Percentiles rank a stretch among this genome's conserved stretches.
phyloP scores from a whole-genome alignment of 2,113 vertebrate genomes.

The Cavia porcellus region DNA sequence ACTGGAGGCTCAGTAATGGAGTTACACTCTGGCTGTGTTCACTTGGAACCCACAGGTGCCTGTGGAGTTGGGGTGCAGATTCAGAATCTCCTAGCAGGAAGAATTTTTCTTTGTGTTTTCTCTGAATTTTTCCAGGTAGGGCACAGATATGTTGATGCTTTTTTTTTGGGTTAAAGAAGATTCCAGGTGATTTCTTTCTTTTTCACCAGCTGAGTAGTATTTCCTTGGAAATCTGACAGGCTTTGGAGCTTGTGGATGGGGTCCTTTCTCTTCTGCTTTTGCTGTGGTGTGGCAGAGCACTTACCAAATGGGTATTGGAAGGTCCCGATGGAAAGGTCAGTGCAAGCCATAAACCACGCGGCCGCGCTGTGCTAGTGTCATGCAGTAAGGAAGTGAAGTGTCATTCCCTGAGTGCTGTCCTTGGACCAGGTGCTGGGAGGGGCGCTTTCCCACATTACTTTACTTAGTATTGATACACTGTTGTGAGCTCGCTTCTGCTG shows the following conservation, averaged over 20 bases:
- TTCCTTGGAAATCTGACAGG: neutral
- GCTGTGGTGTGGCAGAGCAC: neutral
- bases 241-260: neutral
- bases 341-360: neutral
- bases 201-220: neutral
- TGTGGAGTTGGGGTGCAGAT: neutral
- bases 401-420: neutral
- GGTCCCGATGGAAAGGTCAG: neutral
- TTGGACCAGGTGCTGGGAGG: neutral
- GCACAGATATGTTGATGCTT: neutral
- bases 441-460: neutral
- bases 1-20: constrained; percentile 6
- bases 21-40: accelerated
- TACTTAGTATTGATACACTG: neutral
- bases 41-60: neutral
- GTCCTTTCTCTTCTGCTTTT: neutral
- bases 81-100: neutral
- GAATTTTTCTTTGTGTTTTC: neutral
- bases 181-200: neutral
- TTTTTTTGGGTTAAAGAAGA: neutral
- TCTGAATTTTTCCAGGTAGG: neutral
- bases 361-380: neutral
- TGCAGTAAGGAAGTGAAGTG: neutral
- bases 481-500: neutral
- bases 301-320: neutral